Evolutionary conservation across 2,113 vertebrate genomes (phyloP).

Genomic region (Proterorhinus semilunaris): DNA sequence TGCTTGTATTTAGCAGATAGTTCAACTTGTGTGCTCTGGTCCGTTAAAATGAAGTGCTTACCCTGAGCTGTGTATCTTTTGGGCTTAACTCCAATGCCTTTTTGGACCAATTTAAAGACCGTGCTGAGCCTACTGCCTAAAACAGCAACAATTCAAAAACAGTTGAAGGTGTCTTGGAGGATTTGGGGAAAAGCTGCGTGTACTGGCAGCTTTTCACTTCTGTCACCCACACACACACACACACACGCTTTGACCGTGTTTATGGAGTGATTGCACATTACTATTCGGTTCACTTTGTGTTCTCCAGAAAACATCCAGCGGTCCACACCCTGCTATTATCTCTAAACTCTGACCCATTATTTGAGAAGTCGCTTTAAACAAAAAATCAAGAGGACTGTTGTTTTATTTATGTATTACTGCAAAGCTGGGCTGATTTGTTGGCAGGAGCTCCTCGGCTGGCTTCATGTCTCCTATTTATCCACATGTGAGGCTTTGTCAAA

Average conservation of each 20-base stretch:
- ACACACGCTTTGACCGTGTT: constrained; percentile 15
- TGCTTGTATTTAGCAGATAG: constrained; percentile 17
- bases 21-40: background rate
- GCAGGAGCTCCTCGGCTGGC: constrained; percentile 24
- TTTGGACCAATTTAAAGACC: background rate
- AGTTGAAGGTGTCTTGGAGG: background rate
- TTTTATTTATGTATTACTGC: constrained; percentile 67
- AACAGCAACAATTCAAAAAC: constrained; percentile 1
- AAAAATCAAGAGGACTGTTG: constrained; percentile 41
- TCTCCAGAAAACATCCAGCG: constrained; percentile 31
- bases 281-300: constrained; percentile 10
- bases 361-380: constrained; percentile 30
- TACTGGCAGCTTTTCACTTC: background rate
- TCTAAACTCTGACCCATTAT: constrained; percentile 36
- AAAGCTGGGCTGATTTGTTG: constrained; percentile 53
- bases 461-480: constrained; percentile 42
- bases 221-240: constrained; percentile 6
- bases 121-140: background rate
- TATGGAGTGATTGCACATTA: constrained; percentile 11
- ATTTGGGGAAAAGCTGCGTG: background rate
- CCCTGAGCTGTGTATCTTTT: background rate
- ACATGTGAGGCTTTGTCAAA: constrained; percentile 34
- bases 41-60: background rate
- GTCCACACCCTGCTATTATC: constrained; percentile 40
- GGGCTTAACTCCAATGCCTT: background rate